Evolutionary conservation across 92 coral and sea anemone genomes (phyloP), one percentile per base, ranked within the genome.

Genomic region (Umimayanthus chanpuru): DNA sequence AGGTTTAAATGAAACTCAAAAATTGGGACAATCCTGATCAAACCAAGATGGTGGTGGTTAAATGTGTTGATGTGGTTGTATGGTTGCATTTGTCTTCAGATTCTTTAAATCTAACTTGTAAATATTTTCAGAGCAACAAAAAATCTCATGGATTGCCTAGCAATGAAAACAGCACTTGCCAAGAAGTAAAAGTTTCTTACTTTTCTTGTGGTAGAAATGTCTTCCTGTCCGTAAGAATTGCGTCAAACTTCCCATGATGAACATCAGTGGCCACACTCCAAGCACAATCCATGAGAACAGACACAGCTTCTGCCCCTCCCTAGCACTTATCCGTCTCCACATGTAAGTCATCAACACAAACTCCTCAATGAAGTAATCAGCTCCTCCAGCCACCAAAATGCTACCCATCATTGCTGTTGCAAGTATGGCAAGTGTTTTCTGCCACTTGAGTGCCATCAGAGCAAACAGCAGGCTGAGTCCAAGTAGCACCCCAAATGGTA

Each of bases 351-450:
- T 87, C 94, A 95, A 77, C 82, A 90, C 81, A 89, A 94, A 97
- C 77, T 93, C 96, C 73, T 94, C 98, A 76, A 95, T 81, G 73
- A 92, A 97, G 82, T 95, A 97, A 81, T 95, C 97, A 30, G 93
- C 92, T 15, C 97, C 94, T 23, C 87, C 92, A 1, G 96, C 85
- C 41, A 92, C 86, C 41, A 97, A 91, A 18, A 94, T 93, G 9
- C 97, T 98, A 10, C 99, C 99, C 76, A 95, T 86, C 92, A 95
- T 89, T 41, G 97, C 89, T 4, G 96, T 95, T 43, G 96, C 93
- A 70, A 93, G 91, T 71, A 95, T 95, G 75, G 90, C 90, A 72
- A 95, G 90, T 30, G 92, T 90, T 85, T 94, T 97, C 92, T 97
- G 98, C 92, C 95, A 97, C 65, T 92, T 90, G 81, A 97, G 85